These are phyloP conservation scores for Meloe dianella DNA, from an alignment of 2,888 invertebrate species.

Conservation along the genomic window DNA sequence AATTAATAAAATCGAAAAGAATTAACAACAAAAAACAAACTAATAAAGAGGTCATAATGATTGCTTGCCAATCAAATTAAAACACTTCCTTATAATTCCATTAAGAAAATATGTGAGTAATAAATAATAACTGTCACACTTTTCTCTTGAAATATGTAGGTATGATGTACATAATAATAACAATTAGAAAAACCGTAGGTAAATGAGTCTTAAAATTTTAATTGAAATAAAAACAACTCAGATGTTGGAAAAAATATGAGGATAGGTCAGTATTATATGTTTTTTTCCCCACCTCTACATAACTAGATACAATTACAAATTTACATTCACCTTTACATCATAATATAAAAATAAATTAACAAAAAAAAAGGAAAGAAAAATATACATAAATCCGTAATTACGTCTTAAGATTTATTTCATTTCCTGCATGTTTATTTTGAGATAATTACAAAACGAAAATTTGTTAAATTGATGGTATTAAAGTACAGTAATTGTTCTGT, in stretches of 20 bases:
- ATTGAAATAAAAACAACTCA: constrained; percentile 10
- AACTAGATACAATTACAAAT: too few relatives aligned
- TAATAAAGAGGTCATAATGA: not conserved
- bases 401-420: not conserved
- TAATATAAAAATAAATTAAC: not conserved
- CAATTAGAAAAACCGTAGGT: not conserved
- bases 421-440: not conserved
- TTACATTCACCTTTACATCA: constrained; percentile 15
- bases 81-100: not conserved
- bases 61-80: not conserved
- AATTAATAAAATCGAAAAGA: too few relatives aligned
- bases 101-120: not conserved
- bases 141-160: not conserved
- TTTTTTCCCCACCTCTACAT: constrained; percentile 14
- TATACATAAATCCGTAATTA: not conserved
- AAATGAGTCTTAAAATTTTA: not conserved
- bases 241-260: constrained; percentile 20
- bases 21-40: too few relatives aligned
- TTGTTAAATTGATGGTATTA: not conserved
- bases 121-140: not conserved
- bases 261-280: constrained; percentile 25
- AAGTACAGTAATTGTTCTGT: too few relatives aligned
- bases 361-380: not conserved
- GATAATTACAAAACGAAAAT: not conserved
- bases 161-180: not conserved